Percentiles rank a stretch among this genome's conserved stretches.
Evolutionary conservation across 2,113 vertebrate species (phyloP).

Genomic region (Pedetes capensis): DNA sequence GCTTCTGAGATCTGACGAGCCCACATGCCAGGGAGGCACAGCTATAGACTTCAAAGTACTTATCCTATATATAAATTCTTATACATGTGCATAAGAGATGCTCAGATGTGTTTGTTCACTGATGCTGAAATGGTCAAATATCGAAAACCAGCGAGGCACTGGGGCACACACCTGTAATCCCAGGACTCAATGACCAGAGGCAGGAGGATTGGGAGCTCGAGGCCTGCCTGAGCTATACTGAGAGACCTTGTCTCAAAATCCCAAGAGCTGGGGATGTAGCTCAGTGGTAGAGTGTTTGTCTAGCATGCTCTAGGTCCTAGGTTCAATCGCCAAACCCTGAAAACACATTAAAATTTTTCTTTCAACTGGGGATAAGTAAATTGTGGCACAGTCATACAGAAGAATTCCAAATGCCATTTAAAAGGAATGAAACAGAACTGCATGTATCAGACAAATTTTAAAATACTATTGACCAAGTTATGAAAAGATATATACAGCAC

Average conservation of each 20-base stretch:
- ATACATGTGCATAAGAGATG: background rate
- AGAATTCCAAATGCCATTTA: background rate
- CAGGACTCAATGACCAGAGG: no score
- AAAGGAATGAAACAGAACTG: background rate
- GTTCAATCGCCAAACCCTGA: no score
- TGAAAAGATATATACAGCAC: background rate
- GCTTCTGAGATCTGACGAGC: no score
- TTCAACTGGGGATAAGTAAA: background rate
- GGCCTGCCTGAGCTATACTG: no score
- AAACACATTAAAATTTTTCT: background rate
- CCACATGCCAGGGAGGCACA: no score
- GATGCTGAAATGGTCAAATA: background rate
- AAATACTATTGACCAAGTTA: background rate
- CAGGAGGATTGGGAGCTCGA: no score
- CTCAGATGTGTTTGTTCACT: background rate
- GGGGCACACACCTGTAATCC: no score
- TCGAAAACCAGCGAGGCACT: background rate
- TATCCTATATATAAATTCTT: background rate
- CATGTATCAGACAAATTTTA: background rate
- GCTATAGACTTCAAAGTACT: background rate
- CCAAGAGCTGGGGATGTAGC: no score
- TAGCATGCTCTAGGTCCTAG: no score
- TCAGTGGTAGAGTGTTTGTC: no score
- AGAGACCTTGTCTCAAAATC: no score
- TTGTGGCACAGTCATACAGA: background rate